Base-by-base conservation (phyloP, 2,888 invertebrate species). In the Hyalella azteca region DNA sequence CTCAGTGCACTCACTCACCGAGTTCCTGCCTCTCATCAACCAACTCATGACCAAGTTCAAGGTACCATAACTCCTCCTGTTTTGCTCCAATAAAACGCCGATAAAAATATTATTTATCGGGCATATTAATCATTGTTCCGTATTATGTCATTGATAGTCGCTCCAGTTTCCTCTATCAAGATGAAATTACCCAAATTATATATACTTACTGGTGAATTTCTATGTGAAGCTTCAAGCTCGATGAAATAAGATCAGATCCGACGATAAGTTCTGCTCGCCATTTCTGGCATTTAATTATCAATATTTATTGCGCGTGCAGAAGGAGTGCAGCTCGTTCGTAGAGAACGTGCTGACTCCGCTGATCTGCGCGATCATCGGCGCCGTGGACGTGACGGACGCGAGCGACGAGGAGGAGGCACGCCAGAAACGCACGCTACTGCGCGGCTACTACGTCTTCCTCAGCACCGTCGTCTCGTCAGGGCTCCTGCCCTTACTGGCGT, bases 31-130 rank as follows among this genome's bases (percentile, higher is more conserved):
- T 1, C 88, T 91, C 45, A 88, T 91, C 85, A 90, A 90, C 86
- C 91, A 91, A 86, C 88, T 91, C 60, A 89, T 91, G 78, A 88
- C 89, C 81, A 91, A 91, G 86, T 91, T 90, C 86, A 91, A 91
- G 88, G 89, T 89, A 85, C n/a, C n/a, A n/a, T n/a, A n/a, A n/a
- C n/a, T n/a, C n/a, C n/a, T n/a, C n/a, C n/a, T n/a, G n/a, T n/a
- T n/a, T n/a, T n/a, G n/a, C n/a, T n/a, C n/a, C n/a, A n/a, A n/a
- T n/a, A n/a, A n/a, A n/a, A n/a, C n/a, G n/a, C n/a, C n/a, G n/a
- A n/a, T n/a, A n/a, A n/a, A n/a, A n/a, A n/a, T n/a, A n/a, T n/a
- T n/a, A n/a, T n/a, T n/a, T n/a, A n/a, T n/a, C n/a, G n/a, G n/a
- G n/a, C n/a, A n/a, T n/a, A n/a, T n/a, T n/a, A n/a, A n/a, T n/a